phyloP scores from a whole-genome alignment of 2,888 invertebrate genomes.

The Drosophila antonietae region DNA sequence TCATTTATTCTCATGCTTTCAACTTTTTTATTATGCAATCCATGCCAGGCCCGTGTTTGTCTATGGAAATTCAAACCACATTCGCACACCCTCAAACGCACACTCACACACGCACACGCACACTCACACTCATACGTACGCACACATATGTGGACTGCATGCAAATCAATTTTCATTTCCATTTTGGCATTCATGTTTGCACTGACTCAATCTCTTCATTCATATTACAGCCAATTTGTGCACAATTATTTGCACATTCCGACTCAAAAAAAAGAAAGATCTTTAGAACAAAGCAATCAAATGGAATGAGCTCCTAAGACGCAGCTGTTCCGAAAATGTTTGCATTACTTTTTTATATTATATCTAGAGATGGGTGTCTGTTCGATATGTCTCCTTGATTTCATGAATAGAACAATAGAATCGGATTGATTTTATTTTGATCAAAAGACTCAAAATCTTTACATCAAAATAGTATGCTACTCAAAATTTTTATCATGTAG shows the following conservation, averaged over 20 bases:
- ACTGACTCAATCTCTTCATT: slow-evolving; percentile 47
- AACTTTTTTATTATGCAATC: slow-evolving; percentile 44
- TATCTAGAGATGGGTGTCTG: slow-evolving; percentile 2
- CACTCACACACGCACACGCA: background rate
- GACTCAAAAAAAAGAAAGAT: background rate
- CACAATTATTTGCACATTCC: slow-evolving; percentile 50
- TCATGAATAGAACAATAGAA: background rate
- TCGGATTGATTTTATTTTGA: background rate
- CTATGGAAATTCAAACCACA: slow-evolving; percentile 35
- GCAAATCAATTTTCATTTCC: slow-evolving; percentile 65
- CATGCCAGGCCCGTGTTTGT: slow-evolving; percentile 45
- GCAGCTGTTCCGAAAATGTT: slow-evolving; percentile 17
- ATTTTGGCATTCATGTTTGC: slow-evolving; percentile 45
- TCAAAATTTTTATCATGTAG: background rate
- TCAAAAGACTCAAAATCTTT: background rate
- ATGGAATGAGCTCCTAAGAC: slow-evolving; percentile 3
- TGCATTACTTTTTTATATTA: slow-evolving; percentile 6
- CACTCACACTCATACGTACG: background rate
- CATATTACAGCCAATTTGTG: slow-evolving; percentile 57
- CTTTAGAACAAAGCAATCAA: slow-evolving; percentile 1
- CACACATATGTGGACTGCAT: slow-evolving; percentile 25
- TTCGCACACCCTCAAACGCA: background rate
- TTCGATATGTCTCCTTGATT: background rate
- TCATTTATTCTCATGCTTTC: slow-evolving; percentile 23
- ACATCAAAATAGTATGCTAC: background rate